phyloP scores from a whole-genome alignment of 2,113 vertebrate species.

The Brachyhypopomus gauderio region DNA sequence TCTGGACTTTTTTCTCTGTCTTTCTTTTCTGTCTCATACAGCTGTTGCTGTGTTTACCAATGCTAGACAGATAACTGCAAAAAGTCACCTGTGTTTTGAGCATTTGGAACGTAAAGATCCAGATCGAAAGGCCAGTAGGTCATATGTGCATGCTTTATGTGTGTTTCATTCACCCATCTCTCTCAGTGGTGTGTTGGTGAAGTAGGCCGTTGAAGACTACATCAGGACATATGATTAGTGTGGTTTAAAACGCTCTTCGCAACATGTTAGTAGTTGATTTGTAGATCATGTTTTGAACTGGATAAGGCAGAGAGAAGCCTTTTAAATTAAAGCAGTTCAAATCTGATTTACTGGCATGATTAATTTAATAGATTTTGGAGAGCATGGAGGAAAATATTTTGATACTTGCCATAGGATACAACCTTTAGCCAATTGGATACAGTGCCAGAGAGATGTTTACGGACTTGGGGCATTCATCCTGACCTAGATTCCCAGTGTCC shows the following conservation, averaged over 20 bases:
- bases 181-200: not conserved
- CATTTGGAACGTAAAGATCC: conserved; percentile 14
- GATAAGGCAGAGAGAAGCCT: not conserved
- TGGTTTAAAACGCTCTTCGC: not conserved
- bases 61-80: conserved; percentile 14
- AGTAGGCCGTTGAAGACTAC: not conserved
- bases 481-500: conserved; percentile 49
- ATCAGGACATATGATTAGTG: not conserved
- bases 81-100: not conserved
- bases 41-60: conserved; percentile 16
- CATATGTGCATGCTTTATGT: not conserved
- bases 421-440: conserved; percentile 22
- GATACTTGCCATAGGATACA: conserved; percentile 8
- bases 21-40: not conserved
- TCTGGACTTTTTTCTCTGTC: not conserved
- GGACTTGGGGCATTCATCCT: conserved; percentile 41
- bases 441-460: conserved; percentile 14
- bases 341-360: conserved; percentile 22
- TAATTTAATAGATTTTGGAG: conserved; percentile 24
- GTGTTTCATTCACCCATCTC: not conserved
- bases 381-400: conserved; percentile 17
- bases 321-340: not conserved
- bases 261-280: not conserved
- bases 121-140: not conserved
- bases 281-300: conserved; percentile 1